Evolutionary conservation across 1,140 invertebrate species (phyloP), one percentile per base, ranked within the genome.

Genomic region (Drosophila pectinifera): DNA sequence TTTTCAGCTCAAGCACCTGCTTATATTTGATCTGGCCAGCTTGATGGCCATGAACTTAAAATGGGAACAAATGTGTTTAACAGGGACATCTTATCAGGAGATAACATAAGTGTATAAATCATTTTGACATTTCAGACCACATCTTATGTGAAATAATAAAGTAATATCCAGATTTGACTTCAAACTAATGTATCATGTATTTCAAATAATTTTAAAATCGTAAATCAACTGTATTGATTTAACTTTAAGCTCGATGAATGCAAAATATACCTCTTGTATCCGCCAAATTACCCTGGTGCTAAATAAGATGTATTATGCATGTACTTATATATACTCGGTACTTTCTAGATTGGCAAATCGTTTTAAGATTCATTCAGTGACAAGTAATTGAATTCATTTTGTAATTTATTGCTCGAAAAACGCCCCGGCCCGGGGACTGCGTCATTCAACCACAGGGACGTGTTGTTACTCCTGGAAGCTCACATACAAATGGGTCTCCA

Each of bases 371-470:
- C 78, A 83, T 78, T 86, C 78, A 79, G 77, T 78, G 81, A 80
- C 78, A 85, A 85, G 79, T 89, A 89, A 89, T 88, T 89, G 78
- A 88, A 88, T 88, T 88, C 68, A 89, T 90, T 89, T 89, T 78
- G 67, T 90, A 81, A 90, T 90, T 90, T 90, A 90, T 90, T 90
- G 85, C 85, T 65, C 51, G 53, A 64, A 64, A 78, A 90, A 85
- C 84, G 79, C 85, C 80, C 45, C 58, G 13, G 48, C 34, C 16
- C 45, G 62, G 68, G 28, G 61, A 43, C 59, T 45, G 43, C 58
- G 16, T 34, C 39, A 48, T 31, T 34, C 43, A 68, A 74, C 72
- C 58, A 76, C 70, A 74, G 61, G 51, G 61, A 73, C 69, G 58
- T 74, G 67, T 41, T 72, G 58, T 41, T 74, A 48, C 43, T 22